Base-by-base conservation (phyloP, 2,113 vertebrate species). In the Ceratotherium simum region DNA sequence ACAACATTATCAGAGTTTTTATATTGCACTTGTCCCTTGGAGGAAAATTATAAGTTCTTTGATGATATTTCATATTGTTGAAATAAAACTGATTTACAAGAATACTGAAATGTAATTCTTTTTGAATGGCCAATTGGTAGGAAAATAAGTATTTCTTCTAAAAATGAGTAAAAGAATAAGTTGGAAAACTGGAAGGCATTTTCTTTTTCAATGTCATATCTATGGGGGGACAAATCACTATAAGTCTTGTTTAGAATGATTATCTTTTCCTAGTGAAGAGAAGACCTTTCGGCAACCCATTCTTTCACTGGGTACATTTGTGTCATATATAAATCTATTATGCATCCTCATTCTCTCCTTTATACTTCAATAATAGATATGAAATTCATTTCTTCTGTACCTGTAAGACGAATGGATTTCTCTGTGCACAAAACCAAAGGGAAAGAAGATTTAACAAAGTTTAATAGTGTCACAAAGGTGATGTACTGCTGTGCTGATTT, bases 331-430 rank as follows among this genome's bases (percentile, higher is more conserved):
- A 97, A 95, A 76, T 86, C 69, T 84, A 88, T 91, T 95, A 96
- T 56, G 29, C 39, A 96, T 79, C 36, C 20, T 95, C 85, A 36
- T 11, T 33, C 76, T 93, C 73, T 93, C 78, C 94, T 98, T 96
- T 69, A 81, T 69, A 96, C 31, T 97, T 76, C 69, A 81, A 90
- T 85, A 97, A 95, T 18, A 98, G 81, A 96, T 39, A 88, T 0
- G 1, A 98, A 98, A 98, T 97, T 97, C 36, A 96, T 76, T 96
- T 95, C 39, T 84, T 97, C 42, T 67, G 92, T 93, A 96, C 62
- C 86, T 94, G 14, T 85, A 89, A 98, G 97, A 97, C 29, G 11
- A 98, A 97, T 96, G 3, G 60, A 51, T 91, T 98, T 97, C 36
- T 95, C 96, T 2, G 0, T 96, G 83, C 80, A 85, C 18, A 92